Conservation (phyloP, 1,140 invertebrate genomes). For the Trissolcus basalis region DNA sequence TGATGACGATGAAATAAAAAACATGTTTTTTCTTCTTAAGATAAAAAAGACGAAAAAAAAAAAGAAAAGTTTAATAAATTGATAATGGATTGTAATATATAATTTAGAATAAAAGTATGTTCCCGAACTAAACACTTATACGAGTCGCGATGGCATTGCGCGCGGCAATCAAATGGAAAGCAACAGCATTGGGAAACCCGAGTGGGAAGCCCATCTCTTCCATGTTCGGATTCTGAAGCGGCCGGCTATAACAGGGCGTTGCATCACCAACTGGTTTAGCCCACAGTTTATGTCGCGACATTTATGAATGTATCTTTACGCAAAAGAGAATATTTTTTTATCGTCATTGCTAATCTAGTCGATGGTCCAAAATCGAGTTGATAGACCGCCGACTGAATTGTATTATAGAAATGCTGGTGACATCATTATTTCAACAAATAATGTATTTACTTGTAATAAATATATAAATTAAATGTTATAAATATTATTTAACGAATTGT, state of each 20-base stretch:
- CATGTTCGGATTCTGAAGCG: constrained; percentile 65
- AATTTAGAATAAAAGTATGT: background rate
- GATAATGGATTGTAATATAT: no score
- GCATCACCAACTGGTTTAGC: constrained; percentile 74
- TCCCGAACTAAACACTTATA: background rate
- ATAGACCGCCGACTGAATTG: no score
- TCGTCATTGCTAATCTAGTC: no score
- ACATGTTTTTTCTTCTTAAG: no score
- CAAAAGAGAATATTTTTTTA: background rate
- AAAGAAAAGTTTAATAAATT: no score
- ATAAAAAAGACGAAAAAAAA: no score
- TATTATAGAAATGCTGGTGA: no score
- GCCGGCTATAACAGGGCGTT: constrained; percentile 70
- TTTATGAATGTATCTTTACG: constrained; percentile 20
- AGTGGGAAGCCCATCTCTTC: constrained; percentile 63
- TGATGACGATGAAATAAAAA: background rate
- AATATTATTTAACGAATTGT: no score
- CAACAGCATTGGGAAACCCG: constrained; percentile 44
- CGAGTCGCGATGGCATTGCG: constrained; percentile 17
- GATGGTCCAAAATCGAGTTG: no score
- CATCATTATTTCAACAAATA: background rate
- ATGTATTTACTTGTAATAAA: no score
- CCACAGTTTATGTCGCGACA: constrained; percentile 29
- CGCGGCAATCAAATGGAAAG: constrained; percentile 15
- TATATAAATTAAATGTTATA: no score